Evolutionary conservation across 2,113 vertebrate genomes (phyloP).

Genomic region (Marcusenius ussheri): DNA sequence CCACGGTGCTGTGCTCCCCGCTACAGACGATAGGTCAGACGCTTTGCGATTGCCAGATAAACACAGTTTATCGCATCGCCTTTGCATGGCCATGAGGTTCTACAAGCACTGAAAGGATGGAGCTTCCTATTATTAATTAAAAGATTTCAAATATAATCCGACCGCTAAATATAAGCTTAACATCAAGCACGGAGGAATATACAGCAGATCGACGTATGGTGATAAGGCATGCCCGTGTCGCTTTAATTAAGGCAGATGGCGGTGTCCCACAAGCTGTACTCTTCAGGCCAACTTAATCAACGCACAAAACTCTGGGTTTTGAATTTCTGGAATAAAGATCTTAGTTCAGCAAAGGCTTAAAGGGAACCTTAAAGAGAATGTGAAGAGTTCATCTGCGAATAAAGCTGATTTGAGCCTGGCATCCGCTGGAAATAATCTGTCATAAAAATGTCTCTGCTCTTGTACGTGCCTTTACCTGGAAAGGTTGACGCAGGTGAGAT

Average conservation of each 20-base stretch:
- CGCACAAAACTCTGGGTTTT: not conserved
- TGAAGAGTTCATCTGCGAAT: not conserved
- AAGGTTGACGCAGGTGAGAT: not conserved
- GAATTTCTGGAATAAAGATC: not conserved
- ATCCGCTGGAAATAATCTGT: not conserved
- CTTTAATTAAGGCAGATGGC: constrained; percentile 10
- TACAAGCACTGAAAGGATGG: not conserved
- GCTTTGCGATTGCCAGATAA: not conserved
- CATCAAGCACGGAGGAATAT: not conserved
- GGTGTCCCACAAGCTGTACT: not conserved
- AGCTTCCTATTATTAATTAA: not conserved
- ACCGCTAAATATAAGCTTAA: not conserved
- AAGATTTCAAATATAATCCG: not conserved
- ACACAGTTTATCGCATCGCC: not conserved
- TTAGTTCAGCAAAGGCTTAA: not conserved
- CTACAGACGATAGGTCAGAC: not conserved
- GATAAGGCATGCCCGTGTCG: not conserved
- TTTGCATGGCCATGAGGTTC: not conserved
- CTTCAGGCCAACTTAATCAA: not conserved
- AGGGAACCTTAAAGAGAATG: not conserved
- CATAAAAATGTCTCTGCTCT: not conserved
- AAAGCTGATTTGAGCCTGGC: not conserved
- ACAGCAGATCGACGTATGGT: not conserved
- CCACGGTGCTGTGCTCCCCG: not conserved
- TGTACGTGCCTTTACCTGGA: not conserved